Conservation (phyloP, 53 echinoderm and acorn worm species). For the Antedon mediterranea region DNA sequence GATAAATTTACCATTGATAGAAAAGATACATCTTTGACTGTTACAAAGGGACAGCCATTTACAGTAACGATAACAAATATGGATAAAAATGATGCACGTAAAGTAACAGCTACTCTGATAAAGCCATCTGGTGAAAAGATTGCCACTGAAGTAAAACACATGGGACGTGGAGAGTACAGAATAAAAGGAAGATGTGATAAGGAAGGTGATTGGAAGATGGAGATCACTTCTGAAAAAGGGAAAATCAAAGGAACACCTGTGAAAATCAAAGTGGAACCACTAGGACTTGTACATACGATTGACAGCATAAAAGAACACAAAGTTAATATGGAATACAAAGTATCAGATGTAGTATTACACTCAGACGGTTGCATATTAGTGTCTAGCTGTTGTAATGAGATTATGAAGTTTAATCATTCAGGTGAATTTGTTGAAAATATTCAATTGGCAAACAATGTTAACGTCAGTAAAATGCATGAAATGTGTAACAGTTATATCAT, state of each 20-base stretch:
- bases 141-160: neutral
- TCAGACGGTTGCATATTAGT: neutral
- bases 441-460: too few relatives aligned
- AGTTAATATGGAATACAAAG: neutral
- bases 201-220: neutral
- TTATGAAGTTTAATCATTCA: neutral
- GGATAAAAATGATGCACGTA: too few relatives aligned
- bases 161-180: neutral
- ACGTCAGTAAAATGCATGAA: neutral
- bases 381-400: neutral
- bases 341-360: neutral
- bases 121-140: neutral
- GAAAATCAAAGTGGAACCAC: neutral
- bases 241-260: neutral
- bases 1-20: too few relatives aligned
- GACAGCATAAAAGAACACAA: neutral
- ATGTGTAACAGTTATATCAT: neutral
- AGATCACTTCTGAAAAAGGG: neutral
- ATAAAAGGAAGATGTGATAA: neutral
- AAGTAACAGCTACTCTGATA: too few relatives aligned
- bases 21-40: neutral
- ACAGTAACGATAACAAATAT: neutral
- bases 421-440: neutral
- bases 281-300: neutral
- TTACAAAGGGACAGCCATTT: neutral